Evolutionary conservation across 2,797 vertebrate genomes (phyloP), one percentile per base, ranked within the genome.

Genomic region (Pelobates cultripes): DNA sequence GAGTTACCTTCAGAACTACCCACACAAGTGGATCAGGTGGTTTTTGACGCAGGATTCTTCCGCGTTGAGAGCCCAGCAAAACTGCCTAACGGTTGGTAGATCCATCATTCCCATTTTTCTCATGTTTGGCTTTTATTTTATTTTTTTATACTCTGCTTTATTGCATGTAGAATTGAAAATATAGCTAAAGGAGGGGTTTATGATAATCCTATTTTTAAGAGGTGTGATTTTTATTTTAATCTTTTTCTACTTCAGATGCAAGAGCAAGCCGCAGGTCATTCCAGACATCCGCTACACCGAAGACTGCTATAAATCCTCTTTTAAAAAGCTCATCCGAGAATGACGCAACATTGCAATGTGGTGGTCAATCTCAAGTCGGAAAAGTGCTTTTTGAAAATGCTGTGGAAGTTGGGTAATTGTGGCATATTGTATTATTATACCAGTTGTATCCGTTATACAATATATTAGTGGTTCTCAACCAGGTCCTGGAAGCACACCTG

Each of bases 21-120:
- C 4, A 82, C 86, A 1, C 87, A 89, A 47, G 42, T 78, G 1
- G 93, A 93, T 42, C 88, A 87, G 0, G 90, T 97, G 55, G 91
- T 95, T 40, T 97, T 97, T 70, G 93, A 97, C 14, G 97, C 92
- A 0, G 96, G 95, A 0, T 97, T 97, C 89, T 96, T 97, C 88
- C 89, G 92, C 84, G 93, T 98, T 76, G 94, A 96, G 90, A 99
- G 96, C 73, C 97, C 97, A 9, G 90, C 93, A 55, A 97, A 94
- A 84, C 85, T 84, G 1, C 90, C 90, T 28, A n/a, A 92, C 86
- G 94, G 97, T 98, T 64, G 64, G 81, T 51, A 14, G 55, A 10
- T 51, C 5, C 47, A 5, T 51, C 5, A 10, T 51, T 51, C 47
- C 3, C 10, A 2, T 51, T 10, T 10, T 3, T 5, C 47, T 51